Evolutionary conservation across 2,113 vertebrate species (phyloP).

Genomic region (Pterocles burchelli): DNA sequence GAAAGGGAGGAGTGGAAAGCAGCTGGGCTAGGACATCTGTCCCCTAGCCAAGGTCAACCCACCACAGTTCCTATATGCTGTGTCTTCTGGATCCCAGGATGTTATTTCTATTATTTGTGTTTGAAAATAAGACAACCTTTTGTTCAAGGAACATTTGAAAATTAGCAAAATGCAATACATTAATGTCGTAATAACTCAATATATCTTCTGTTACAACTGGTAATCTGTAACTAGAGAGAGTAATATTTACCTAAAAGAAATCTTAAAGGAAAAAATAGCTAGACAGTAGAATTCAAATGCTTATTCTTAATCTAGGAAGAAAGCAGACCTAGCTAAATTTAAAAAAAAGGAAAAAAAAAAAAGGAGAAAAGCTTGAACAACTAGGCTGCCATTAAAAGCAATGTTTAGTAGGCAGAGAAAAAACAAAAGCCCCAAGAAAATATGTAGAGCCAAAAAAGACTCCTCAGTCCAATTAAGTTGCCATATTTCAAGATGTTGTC

Average conservation of each 20-base stretch:
- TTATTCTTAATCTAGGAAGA: not conserved
- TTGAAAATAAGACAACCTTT: not conserved
- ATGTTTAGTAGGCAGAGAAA: not conserved
- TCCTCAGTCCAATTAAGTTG: not conserved
- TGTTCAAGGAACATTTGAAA: not conserved
- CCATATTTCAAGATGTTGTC: not conserved
- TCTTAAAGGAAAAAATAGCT: not conserved
- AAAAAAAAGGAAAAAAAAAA: not conserved
- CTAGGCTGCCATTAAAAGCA: not conserved
- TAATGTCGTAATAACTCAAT: not conserved
- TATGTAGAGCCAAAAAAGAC: not conserved
- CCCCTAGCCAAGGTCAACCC: not conserved
- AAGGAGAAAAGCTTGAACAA: not conserved
- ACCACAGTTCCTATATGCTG: not conserved
- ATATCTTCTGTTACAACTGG: not conserved
- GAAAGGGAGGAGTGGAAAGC: not conserved
- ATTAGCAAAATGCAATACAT: not conserved
- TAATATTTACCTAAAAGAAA: not conserved
- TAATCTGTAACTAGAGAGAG: not conserved
- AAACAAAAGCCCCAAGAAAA: not conserved
- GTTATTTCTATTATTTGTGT: not conserved
- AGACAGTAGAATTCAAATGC: not conserved
- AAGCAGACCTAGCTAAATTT: not conserved
- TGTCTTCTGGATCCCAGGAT: not conserved
- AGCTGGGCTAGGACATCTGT: not conserved